phyloP scores from a whole-genome alignment of 2,888 invertebrate genomes.

The Xestoiulus laeticollis region DNA sequence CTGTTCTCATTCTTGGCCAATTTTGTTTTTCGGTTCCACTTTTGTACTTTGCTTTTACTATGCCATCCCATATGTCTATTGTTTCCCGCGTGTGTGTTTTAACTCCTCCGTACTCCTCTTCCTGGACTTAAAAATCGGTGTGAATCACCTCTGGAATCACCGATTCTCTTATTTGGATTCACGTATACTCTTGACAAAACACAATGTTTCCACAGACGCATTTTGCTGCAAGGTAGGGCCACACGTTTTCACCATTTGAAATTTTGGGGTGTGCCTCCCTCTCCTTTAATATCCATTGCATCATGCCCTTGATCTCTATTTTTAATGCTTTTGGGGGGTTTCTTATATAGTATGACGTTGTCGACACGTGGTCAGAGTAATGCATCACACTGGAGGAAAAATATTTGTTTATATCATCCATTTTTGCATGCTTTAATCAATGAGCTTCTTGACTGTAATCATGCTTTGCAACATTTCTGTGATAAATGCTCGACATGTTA shows the following conservation, averaged over 20 bases:
- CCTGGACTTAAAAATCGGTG: background rate
- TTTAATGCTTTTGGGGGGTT: background rate
- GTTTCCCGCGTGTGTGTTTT: conserved; percentile 26
- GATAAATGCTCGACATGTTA: background rate
- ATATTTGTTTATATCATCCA: background rate
- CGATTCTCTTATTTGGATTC: background rate
- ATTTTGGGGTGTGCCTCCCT: background rate
- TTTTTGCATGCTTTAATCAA: conserved; percentile 8
- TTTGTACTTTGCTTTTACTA: background rate
- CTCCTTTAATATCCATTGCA: background rate
- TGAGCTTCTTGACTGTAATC: background rate
- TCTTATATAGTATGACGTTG: background rate
- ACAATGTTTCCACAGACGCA: background rate
- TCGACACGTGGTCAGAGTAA: background rate
- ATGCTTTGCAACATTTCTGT: background rate
- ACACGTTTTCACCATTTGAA: no score
- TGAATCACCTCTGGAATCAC: conserved; percentile 6
- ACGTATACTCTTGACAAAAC: background rate
- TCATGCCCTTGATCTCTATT: conserved; percentile 14
- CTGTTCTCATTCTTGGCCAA: conserved; percentile 26
- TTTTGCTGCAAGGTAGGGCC: background rate
- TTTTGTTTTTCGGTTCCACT: conserved; percentile 4
- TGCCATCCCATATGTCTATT: conserved; percentile 8
- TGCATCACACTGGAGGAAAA: background rate
- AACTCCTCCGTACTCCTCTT: background rate